Evolutionary conservation across 2,797 vertebrate genomes (phyloP).

Genomic region (Sebastes wilsoni): DNA sequence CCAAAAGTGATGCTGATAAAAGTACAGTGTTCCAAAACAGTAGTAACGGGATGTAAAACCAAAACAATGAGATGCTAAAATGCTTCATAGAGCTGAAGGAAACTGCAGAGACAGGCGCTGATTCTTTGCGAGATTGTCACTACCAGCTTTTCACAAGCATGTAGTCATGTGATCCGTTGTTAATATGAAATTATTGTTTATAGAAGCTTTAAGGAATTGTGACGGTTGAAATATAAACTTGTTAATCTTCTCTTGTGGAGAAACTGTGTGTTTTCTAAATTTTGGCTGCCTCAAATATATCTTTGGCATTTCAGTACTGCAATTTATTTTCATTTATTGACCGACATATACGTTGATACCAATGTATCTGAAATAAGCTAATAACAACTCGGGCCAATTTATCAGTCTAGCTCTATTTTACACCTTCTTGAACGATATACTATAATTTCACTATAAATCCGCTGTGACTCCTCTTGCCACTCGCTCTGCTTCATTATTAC

Average conservation of each 20-base stretch:
- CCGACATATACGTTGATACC: neutral
- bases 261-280: constrained; percentile 3
- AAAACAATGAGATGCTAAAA: neutral
- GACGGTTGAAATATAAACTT: too few species aligned
- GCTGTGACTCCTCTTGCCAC: neutral
- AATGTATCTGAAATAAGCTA: neutral
- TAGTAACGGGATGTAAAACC: neutral
- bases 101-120: too few species aligned
- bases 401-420: neutral
- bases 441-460: constrained; percentile 2
- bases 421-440: neutral
- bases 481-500: constrained; percentile 21
- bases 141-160: neutral
- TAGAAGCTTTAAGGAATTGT: neutral
- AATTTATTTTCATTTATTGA: neutral
- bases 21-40: neutral
- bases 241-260: neutral
- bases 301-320: neutral
- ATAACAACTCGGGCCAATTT: neutral
- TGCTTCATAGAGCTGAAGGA: too few species aligned
- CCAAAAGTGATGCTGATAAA: neutral
- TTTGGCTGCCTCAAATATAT: neutral
- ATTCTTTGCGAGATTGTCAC: neutral
- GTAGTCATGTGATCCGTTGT: neutral
- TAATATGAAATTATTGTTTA: neutral